Evolutionary conservation across 2,797 vertebrate genomes (phyloP).

Genomic region (Margarornis squamiger): DNA sequence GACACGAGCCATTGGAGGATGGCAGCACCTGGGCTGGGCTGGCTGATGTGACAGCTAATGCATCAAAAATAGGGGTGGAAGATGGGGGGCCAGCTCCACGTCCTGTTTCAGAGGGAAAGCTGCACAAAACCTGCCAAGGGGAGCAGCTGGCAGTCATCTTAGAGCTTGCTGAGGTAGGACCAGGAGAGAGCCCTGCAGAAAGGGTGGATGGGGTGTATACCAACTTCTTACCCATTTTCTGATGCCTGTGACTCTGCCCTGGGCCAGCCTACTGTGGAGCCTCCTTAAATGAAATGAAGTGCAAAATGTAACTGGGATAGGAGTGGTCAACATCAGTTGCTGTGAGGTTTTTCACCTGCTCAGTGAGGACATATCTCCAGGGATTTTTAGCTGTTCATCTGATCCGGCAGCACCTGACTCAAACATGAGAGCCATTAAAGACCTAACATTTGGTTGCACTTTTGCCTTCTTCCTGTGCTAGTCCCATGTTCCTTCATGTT

Average conservation of each 20-base stretch:
- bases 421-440: background rate
- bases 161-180: background rate
- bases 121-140: background rate
- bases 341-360: background rate
- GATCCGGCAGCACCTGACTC: background rate
- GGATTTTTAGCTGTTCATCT: background rate
- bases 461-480: background rate
- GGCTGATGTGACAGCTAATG: background rate
- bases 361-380: background rate
- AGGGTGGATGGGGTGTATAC: background rate
- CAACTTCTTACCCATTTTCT: background rate
- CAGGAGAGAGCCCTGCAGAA: background rate
- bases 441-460: background rate
- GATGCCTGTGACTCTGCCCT: background rate
- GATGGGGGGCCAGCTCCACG: background rate
- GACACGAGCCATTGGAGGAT: background rate
- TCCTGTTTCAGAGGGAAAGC: background rate
- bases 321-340: background rate
- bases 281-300: background rate
- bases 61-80: background rate
- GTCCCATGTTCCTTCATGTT: background rate
- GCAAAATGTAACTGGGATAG: background rate
- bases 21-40: background rate
- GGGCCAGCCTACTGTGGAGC: background rate
- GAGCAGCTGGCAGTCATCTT: conserved; percentile 15